Evolutionary conservation across 2,888 invertebrate genomes (phyloP).

Genomic region (Thymelicus lineola): DNA sequence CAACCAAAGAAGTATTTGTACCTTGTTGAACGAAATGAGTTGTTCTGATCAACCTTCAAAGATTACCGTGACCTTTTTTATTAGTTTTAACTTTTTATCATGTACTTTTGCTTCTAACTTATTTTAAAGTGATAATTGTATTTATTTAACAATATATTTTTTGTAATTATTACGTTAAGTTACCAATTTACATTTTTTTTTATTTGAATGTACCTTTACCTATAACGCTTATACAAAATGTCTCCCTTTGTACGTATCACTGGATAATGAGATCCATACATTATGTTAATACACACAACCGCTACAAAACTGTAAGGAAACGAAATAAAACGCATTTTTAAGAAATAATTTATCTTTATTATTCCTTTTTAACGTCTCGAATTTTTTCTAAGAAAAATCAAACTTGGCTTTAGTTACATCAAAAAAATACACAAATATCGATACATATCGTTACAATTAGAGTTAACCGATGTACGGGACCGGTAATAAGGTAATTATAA

Average conservation of each 20-base stretch:
- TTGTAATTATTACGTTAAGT: conserved; percentile 34
- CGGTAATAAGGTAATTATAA: no score
- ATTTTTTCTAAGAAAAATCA: conserved; percentile 83
- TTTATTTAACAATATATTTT: conserved; percentile 35
- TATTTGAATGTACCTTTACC: not conserved
- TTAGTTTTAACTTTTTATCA: conserved; percentile 8
- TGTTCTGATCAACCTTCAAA: conserved; percentile 10
- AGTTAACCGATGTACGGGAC: conserved; percentile 59
- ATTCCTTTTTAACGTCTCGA: conserved; percentile 82
- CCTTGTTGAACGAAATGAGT: conserved; percentile 9
- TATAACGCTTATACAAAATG: not conserved
- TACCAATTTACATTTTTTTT: conserved; percentile 39
- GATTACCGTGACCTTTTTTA: conserved; percentile 11
- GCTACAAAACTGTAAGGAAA: conserved; percentile 15
- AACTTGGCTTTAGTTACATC: conserved; percentile 83
- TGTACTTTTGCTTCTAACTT: conserved; percentile 30
- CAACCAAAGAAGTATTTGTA: conserved; percentile 35
- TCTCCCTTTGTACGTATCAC: not conserved
- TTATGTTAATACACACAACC: not conserved
- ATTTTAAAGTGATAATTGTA: conserved; percentile 38
- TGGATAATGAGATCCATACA: no score
- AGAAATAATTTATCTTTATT: conserved; percentile 84
- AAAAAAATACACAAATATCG: conserved; percentile 83
- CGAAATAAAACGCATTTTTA: conserved; percentile 76
- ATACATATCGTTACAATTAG: conserved; percentile 73